phyloP scores from a whole-genome alignment of 2,113 vertebrate species.

The Empidonax traillii region DNA sequence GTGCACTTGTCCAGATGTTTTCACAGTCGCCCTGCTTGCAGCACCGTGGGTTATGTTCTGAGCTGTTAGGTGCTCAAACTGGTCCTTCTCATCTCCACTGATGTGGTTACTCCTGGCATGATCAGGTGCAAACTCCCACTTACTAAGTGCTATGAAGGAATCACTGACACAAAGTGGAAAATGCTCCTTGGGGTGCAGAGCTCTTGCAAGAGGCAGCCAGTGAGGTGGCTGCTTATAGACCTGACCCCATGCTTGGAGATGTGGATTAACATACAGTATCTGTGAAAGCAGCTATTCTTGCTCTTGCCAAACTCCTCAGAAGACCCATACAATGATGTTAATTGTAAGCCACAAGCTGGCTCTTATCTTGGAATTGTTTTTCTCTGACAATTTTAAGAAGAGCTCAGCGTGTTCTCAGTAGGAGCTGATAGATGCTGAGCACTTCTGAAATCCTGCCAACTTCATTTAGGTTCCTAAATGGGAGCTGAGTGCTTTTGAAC shows the following conservation, averaged over 20 bases:
- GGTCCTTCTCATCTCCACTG: neutral
- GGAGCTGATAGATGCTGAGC: conserved; percentile 61
- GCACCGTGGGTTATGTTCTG: neutral
- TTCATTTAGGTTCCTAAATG: conserved; percentile 28
- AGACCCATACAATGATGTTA: conserved; percentile 41
- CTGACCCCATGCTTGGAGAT: neutral
- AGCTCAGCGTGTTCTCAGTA: conserved; percentile 55
- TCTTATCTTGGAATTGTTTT: conserved; percentile 59
- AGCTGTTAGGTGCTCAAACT: neutral
- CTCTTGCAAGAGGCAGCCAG: neutral
- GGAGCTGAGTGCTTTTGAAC: conserved; percentile 22
- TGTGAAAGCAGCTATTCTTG: conserved; percentile 46
- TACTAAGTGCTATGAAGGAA: neutral
- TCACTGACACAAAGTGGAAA: neutral
- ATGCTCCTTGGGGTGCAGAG: neutral
- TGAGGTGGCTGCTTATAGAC: neutral
- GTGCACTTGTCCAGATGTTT: neutral
- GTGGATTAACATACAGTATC: neutral
- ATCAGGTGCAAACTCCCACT: neutral
- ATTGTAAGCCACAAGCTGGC: conserved; percentile 45
- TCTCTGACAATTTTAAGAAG: conserved; percentile 50
- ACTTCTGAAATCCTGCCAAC: conserved; percentile 61
- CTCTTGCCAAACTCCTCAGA: neutral
- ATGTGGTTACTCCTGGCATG: neutral
- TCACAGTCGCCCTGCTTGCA: neutral